Conservation (phyloP, 2,113 vertebrate genomes). For the Clarias magur region DNA sequence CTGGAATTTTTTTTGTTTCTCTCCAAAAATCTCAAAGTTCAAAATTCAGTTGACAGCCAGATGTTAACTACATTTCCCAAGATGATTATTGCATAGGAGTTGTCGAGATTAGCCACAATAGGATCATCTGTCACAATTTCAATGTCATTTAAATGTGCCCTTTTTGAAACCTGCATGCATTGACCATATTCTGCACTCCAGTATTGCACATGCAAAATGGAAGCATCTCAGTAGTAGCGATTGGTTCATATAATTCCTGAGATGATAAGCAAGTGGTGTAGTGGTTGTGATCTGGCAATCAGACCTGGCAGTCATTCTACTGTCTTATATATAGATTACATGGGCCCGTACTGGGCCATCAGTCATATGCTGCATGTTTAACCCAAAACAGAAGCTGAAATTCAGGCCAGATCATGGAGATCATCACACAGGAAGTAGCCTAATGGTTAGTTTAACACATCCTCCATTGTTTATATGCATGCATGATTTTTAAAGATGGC, state of each 20-base stretch:
- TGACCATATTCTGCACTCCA: not conserved
- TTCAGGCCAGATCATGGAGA: slow-evolving; percentile 14
- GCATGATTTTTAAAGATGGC: not conserved
- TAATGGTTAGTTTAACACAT: not conserved
- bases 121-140: not conserved
- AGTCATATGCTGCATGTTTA: not conserved
- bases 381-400: not conserved
- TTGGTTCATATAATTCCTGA: not conserved
- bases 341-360: not conserved
- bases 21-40: not conserved
- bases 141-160: not conserved
- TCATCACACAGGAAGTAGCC: not conserved
- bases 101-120: not conserved
- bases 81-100: not conserved
- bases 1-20: not conserved
- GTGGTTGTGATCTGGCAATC: not conserved
- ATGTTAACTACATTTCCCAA: not conserved
- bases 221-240: not conserved
- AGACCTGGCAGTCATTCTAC: not conserved
- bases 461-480: not conserved
- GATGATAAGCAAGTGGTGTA: not conserved
- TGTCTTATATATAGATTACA: not conserved
- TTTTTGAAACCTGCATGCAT: not conserved
- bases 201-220: not conserved
- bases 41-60: not conserved